These are phyloP conservation scores for Aphelocoma californica DNA, from an alignment of 2,797 vertebrate genomes.

Conservation along the genomic window DNA sequence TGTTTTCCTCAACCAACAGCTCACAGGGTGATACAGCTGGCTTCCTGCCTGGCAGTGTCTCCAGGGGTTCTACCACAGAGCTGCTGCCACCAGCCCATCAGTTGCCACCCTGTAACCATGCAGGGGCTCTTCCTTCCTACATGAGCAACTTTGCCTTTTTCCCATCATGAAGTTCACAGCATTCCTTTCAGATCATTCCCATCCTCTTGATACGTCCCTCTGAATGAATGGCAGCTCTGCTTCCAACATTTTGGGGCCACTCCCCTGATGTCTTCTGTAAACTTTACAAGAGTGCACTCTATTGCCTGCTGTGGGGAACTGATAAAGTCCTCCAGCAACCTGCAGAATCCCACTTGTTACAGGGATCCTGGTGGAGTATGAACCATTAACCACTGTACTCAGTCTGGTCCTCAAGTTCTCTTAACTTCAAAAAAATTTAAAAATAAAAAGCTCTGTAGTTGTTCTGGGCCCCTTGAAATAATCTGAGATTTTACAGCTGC, in stretches of 20 bases:
- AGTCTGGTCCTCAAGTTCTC: neutral
- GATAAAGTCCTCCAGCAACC: neutral
- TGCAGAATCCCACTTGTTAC: neutral
- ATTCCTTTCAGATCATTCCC: neutral
- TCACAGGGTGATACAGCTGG: neutral
- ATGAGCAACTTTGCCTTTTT: neutral
- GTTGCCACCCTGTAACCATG: neutral
- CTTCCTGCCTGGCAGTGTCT: neutral
- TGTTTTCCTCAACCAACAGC: neutral
- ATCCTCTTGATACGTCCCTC: neutral
- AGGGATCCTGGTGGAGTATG: neutral
- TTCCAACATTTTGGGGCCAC: neutral
- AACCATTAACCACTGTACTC: neutral
- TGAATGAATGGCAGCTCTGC: neutral
- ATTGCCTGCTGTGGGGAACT: neutral
- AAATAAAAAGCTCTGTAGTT: neutral
- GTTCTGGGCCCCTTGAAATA: neutral
- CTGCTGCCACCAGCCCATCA: neutral
- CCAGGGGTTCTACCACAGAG: too few species aligned
- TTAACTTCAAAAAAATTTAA: neutral
- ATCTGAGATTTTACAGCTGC: neutral
- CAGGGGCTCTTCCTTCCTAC: neutral
- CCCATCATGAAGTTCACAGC: neutral
- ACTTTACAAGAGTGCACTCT: neutral
- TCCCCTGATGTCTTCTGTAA: neutral